Conservation (phyloP, 2,113 vertebrate genomes). For the Mastomys coucha region DNA sequence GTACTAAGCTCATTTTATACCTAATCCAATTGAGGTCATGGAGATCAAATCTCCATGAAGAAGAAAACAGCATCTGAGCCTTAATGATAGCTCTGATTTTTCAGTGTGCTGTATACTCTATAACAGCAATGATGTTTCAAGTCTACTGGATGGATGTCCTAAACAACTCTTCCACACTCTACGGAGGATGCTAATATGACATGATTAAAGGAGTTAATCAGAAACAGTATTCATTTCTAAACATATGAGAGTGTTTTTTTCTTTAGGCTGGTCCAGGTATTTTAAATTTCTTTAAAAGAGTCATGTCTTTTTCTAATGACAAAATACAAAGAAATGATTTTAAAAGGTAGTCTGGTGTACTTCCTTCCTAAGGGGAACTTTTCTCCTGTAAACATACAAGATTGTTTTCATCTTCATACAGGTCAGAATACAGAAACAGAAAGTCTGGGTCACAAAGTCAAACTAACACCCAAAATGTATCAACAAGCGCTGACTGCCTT, state of each 20-base stretch:
- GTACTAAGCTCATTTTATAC: neutral
- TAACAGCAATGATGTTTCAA: neutral
- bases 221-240: constrained; percentile 1
- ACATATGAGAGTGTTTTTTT: neutral
- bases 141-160: neutral
- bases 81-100: neutral
- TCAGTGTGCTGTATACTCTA: neutral
- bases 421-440: neutral
- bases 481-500: neutral
- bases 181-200: neutral
- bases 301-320: constrained; percentile 41
- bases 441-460: neutral
- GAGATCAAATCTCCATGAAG: neutral
- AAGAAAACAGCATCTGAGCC: neutral
- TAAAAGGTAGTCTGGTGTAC: neutral
- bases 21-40: neutral
- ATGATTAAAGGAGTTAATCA: constrained; percentile 14
- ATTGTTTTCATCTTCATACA: constrained; percentile 36
- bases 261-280: constrained; percentile 32
- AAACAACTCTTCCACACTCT: neutral
- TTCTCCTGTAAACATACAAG: constrained; percentile 5
- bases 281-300: constrained; percentile 51
- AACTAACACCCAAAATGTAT: constrained; percentile 1
- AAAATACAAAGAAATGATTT: constrained; percentile 58
- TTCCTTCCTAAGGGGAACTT: neutral